A percentile compares a stretch with the other conserved stretches of the same genome.
Conservation (phyloP, 2,888 invertebrate genomes). For the Clostera curtula region DNA sequence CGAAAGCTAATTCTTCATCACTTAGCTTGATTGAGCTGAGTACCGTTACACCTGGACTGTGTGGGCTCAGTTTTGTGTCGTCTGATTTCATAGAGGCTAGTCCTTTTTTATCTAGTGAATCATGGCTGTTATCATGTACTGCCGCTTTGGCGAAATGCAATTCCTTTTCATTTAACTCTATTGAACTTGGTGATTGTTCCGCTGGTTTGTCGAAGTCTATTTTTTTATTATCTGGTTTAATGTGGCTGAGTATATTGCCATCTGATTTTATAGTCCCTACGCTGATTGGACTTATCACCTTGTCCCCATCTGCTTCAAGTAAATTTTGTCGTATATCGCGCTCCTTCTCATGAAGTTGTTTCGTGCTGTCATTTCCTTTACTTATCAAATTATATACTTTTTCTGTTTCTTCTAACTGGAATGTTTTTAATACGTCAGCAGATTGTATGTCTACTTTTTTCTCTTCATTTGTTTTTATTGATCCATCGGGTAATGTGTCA, state of each 20-base stretch:
- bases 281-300: slow-evolving; percentile 6
- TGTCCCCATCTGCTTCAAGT: slow-evolving; percentile 3
- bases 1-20: slow-evolving; percentile 1
- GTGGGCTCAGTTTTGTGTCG: slow-evolving; percentile 6
- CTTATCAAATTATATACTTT: not conserved
- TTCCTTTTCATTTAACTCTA: slow-evolving; percentile 4
- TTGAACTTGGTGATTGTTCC: not conserved
- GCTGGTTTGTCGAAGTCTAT: slow-evolving; percentile 3
- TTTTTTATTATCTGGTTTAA: slow-evolving; percentile 4
- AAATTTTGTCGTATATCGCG: too few species aligned
- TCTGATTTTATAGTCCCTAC: slow-evolving; percentile 4
- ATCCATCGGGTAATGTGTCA: slow-evolving; percentile 19
- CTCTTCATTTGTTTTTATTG: slow-evolving; percentile 13
- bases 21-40: slow-evolving; percentile 5
- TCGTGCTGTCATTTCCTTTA: not conserved
- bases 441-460: slow-evolving; percentile 5
- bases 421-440: not conserved
- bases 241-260: slow-evolving; percentile 2
- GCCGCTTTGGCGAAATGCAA: slow-evolving; percentile 1
- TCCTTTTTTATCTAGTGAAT: slow-evolving; percentile 2
- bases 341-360: not conserved
- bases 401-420: not conserved
- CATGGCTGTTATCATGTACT: slow-evolving; percentile 9
- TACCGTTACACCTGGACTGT: slow-evolving; percentile 8
- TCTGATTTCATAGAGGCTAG: slow-evolving; percentile 3